phyloP scores from a whole-genome alignment of 2,888 invertebrate genomes.

The Ctenicera cuprea region DNA sequence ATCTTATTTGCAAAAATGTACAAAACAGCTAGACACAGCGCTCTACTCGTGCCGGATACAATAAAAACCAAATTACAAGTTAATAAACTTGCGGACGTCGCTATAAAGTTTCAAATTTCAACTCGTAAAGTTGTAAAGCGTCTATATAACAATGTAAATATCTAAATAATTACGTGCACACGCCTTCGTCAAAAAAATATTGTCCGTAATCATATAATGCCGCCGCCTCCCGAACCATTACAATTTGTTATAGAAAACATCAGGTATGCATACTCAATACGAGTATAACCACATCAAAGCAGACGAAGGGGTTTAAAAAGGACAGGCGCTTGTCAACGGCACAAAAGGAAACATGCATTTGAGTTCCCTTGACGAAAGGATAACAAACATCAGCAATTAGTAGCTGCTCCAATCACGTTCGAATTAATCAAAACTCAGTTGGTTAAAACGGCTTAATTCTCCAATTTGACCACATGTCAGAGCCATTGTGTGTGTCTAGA shows the following conservation, averaged over 20 bases:
- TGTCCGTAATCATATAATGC: conserved; percentile 18
- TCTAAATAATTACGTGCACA: conserved; percentile 38
- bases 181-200: background rate
- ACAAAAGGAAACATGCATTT: conserved; percentile 32
- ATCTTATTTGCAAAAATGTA: conserved; percentile 36
- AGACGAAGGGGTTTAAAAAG: conserved; percentile 8
- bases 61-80: conserved; percentile 48
- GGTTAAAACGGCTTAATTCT: conserved; percentile 55
- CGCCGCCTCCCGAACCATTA: background rate
- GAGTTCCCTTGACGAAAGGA: conserved; percentile 50
- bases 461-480: conserved; percentile 54
- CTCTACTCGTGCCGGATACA: conserved; percentile 46
- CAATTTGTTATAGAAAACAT: conserved; percentile 10
- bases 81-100: conserved; percentile 47
- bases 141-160: conserved; percentile 43
- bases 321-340: conserved; percentile 28
- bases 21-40: conserved; percentile 33
- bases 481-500: conserved; percentile 50
- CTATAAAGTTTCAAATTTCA: conserved; percentile 47
- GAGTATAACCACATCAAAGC: conserved; percentile 20
- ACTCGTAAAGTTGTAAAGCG: conserved; percentile 40
- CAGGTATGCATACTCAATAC: conserved; percentile 17
- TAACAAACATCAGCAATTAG: conserved; percentile 56
- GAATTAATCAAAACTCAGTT: conserved; percentile 55
- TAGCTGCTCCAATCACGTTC: conserved; percentile 53